phyloP scores from a whole-genome alignment of 2,888 invertebrate genomes.

The Ganaspis brasiliensis region DNA sequence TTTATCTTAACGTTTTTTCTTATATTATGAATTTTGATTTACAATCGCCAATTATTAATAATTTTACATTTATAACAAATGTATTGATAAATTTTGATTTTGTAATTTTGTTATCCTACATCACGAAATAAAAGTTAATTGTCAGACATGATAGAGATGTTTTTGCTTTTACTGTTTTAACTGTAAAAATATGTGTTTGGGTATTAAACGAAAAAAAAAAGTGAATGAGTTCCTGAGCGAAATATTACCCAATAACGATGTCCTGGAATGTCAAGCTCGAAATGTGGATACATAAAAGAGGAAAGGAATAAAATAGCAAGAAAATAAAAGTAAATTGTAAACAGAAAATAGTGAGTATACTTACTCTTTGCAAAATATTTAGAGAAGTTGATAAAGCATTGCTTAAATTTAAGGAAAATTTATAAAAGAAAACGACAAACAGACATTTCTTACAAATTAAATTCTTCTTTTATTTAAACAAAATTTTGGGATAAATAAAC shows the following conservation, averaged over 20 bases:
- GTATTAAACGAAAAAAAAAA: constrained; percentile 6
- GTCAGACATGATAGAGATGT: neutral
- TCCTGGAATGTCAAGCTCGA: constrained; percentile 23
- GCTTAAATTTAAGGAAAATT: constrained; percentile 11
- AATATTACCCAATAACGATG: constrained; percentile 41
- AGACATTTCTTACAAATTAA: neutral
- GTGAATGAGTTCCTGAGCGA: constrained; percentile 29
- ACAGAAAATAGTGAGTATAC: constrained; percentile 9
- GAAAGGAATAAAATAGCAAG: constrained; percentile 22
- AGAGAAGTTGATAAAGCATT: constrained; percentile 1
- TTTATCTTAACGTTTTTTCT: too few relatives aligned
- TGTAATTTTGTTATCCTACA: too few relatives aligned
- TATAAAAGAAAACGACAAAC: neutral
- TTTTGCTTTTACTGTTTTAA: neutral
- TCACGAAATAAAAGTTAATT: too few relatives aligned
- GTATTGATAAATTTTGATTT: too few relatives aligned
- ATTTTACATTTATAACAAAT: too few relatives aligned
- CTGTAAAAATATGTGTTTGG: constrained; percentile 10
- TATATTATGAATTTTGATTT: too few relatives aligned
- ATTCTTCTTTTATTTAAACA: neutral
- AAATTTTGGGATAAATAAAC: too few relatives aligned
- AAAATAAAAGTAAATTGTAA: constrained; percentile 15
- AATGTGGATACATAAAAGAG: constrained; percentile 28
- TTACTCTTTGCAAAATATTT: constrained; percentile 2
- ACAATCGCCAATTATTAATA: too few relatives aligned